A percentile compares a stretch with the other conserved stretches of the same genome.
These are phyloP conservation scores for Ophion slaviceki DNA, from an alignment of 2,888 invertebrate species.

Conservation along the genomic window DNA sequence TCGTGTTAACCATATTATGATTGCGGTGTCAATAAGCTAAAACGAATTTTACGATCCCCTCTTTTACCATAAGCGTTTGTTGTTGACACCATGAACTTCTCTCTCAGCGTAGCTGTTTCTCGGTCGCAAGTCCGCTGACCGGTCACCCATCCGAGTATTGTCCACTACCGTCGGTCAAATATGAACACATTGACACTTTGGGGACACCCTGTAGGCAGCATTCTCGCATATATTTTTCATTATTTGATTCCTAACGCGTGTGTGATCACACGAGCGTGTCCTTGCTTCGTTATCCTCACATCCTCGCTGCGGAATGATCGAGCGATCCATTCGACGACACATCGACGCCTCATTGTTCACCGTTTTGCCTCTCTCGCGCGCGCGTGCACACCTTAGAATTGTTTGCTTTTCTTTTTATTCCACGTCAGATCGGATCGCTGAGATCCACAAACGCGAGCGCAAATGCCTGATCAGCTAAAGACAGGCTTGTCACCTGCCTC, in stretches of 20 bases:
- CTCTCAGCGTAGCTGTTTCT: no score
- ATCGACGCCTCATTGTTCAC: slow-evolving; percentile 29
- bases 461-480: neutral
- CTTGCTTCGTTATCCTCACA: slow-evolving; percentile 51
- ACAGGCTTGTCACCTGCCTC: neutral
- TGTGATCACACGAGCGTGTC: slow-evolving; percentile 28
- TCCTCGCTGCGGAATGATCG: slow-evolving; percentile 31
- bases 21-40: no score
- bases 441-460: neutral
- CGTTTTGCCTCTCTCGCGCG: slow-evolving; percentile 14
- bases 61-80: no score
- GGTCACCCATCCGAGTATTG: no score
- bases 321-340: slow-evolving; percentile 38
- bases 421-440: slow-evolving; percentile 1
- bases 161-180: no score
- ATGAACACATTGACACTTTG: neutral
- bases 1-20: no score
- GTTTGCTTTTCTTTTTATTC: neutral
- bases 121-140: no score
- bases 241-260: slow-evolving; percentile 11
- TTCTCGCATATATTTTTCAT: neutral
- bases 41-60: no score
- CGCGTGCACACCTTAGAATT: neutral
- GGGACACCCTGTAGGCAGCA: neutral
- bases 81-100: no score